phyloP scores from a whole-genome alignment of 1,140 invertebrate genomes.

The Pararge aegeria region DNA sequence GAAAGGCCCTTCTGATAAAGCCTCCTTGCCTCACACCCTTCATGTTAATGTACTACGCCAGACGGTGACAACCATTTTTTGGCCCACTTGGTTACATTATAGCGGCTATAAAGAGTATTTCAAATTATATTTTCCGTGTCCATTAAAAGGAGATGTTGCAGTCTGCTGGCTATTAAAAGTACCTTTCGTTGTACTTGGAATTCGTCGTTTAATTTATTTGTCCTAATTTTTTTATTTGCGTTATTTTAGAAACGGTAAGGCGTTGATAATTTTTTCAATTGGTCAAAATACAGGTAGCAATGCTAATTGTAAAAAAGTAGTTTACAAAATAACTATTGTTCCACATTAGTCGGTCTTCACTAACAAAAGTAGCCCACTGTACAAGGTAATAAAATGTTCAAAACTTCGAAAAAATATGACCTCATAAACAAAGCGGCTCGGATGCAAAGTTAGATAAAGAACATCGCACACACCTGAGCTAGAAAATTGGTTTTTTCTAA shows the following conservation, averaged over 20 bases:
- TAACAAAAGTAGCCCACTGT: slow-evolving; percentile 65
- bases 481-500: slow-evolving; percentile 80
- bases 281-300: slow-evolving; percentile 58
- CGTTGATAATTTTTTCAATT: slow-evolving; percentile 37
- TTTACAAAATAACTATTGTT: slow-evolving; percentile 70
- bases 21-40: slow-evolving; percentile 73
- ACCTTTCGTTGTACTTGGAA: slow-evolving; percentile 31
- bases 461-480: slow-evolving; percentile 79
- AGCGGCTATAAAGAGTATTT: slow-evolving; percentile 73
- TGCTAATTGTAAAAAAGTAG: slow-evolving; percentile 56
- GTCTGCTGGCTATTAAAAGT: slow-evolving; percentile 43
- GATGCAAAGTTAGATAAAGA: slow-evolving; percentile 80
- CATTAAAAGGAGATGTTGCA: slow-evolving; percentile 70
- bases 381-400: slow-evolving; percentile 77
- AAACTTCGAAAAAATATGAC: slow-evolving; percentile 77
- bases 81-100: slow-evolving; percentile 78
- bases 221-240: slow-evolving; percentile 28
- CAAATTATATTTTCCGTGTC: slow-evolving; percentile 75
- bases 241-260: slow-evolving; percentile 25
- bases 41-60: slow-evolving; percentile 77
- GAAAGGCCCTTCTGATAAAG: slow-evolving; percentile 77
- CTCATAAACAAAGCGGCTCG: slow-evolving; percentile 76
- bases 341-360: slow-evolving; percentile 49
- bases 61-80: slow-evolving; percentile 79
- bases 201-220: slow-evolving; percentile 17